phyloP scores from a whole-genome alignment of 2,888 invertebrate species.

The Lasioglossum calceatum region DNA sequence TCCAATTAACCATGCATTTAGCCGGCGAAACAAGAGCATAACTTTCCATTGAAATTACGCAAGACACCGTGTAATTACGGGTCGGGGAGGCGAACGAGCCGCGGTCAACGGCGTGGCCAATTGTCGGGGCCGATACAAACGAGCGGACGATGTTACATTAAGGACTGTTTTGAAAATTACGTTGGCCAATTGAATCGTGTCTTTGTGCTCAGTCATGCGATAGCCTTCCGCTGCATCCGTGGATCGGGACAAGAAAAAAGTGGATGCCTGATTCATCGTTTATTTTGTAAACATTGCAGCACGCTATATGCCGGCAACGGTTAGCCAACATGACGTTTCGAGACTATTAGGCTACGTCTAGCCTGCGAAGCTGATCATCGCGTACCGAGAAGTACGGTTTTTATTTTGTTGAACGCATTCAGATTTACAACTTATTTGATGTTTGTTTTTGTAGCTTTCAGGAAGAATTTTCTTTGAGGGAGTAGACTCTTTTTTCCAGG shows the following conservation, averaged over 20 bases:
- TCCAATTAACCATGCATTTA: constrained; percentile 32
- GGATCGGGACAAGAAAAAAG: constrained; percentile 19
- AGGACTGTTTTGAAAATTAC: background rate
- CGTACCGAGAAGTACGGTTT: background rate
- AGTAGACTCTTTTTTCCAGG: too few relatives aligned
- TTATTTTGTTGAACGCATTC: background rate
- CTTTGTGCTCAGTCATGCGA: background rate
- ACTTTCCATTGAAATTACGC: constrained; percentile 54
- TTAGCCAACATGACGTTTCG: background rate
- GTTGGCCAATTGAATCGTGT: constrained; percentile 7
- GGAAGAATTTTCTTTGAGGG: too few relatives aligned
- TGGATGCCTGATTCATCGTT: constrained; percentile 37
- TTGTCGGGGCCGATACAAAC: background rate
- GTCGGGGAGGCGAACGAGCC: background rate
- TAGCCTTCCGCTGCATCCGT: background rate
- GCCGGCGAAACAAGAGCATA: constrained; percentile 34
- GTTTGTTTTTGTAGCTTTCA: too few relatives aligned
- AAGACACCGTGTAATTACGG: constrained; percentile 43
- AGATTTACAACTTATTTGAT: too few relatives aligned
- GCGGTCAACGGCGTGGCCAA: constrained; percentile 7
- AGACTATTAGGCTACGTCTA: background rate
- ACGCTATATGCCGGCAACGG: background rate
- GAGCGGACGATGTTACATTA: background rate
- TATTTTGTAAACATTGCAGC: constrained; percentile 39
- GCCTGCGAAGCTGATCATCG: background rate